Evolutionary conservation across 2,797 vertebrate species (phyloP).

Genomic region (Cynopterus sphinx): DNA sequence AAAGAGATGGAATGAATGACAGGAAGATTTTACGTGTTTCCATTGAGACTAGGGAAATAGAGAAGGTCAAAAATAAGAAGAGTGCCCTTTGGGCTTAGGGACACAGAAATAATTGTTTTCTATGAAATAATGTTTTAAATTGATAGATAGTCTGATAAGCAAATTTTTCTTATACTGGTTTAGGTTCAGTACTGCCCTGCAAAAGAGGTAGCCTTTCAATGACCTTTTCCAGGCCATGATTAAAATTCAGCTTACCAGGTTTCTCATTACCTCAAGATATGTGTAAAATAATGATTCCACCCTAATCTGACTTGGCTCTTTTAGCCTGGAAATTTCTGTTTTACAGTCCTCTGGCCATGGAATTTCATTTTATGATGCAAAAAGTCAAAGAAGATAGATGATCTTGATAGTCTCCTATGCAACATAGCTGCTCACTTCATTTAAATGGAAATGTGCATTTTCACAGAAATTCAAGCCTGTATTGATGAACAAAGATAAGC

Average conservation of each 20-base stretch:
- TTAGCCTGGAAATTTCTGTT: slow-evolving; percentile 58
- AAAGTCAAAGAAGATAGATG: slow-evolving; percentile 61
- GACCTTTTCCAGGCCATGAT: slow-evolving; percentile 45
- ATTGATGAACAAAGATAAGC: slow-evolving; percentile 73
- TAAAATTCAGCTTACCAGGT: slow-evolving; percentile 68
- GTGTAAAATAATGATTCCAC: slow-evolving; percentile 63
- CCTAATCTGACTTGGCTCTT: slow-evolving; percentile 52
- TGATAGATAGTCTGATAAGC: neutral
- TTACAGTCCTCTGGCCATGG: slow-evolving; percentile 22
- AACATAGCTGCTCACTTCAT: slow-evolving; percentile 62
- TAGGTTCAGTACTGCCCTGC: neutral
- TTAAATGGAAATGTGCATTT: slow-evolving; percentile 78
- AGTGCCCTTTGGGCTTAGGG: slow-evolving; percentile 15
- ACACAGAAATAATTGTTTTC: slow-evolving; percentile 43
- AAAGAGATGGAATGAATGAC: slow-evolving; percentile 61
- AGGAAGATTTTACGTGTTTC: slow-evolving; percentile 45
- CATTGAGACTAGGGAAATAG: neutral
- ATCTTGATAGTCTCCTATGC: slow-evolving; percentile 64
- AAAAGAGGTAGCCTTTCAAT: slow-evolving; percentile 37
- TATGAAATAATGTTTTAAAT: slow-evolving; percentile 53
- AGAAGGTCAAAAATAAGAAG: slow-evolving; percentile 59
- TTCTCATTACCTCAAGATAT: slow-evolving; percentile 59
- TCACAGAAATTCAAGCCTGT: slow-evolving; percentile 67
- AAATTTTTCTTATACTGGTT: neutral
- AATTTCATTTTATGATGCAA: slow-evolving; percentile 67